A percentile compares a stretch with the other conserved stretches of the same genome.
Conservation (phyloP, 2,113 vertebrate species). For the Amazona vittata region DNA sequence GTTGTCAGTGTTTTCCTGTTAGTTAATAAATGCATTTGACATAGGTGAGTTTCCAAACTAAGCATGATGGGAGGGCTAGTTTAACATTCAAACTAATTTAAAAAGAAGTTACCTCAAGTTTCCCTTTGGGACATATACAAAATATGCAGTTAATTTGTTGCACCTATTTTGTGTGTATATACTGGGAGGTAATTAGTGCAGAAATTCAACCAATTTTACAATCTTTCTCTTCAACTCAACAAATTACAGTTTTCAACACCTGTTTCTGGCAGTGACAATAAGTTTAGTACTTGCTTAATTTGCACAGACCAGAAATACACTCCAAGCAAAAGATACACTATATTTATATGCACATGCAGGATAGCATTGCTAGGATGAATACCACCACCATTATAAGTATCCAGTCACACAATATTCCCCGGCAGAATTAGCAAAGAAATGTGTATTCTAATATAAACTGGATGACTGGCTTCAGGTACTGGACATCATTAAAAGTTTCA, state of each 20-base stretch:
- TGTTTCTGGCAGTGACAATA: not conserved
- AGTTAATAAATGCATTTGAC: slow-evolving; percentile 36
- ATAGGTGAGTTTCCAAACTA: slow-evolving; percentile 28
- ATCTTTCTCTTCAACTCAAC: slow-evolving; percentile 10
- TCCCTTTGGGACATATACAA: slow-evolving; percentile 39
- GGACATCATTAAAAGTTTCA: not conserved
- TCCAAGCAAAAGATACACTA: not conserved
- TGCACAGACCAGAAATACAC: not conserved
- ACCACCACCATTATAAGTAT: not conserved
- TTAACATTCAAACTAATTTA: slow-evolving; percentile 14
- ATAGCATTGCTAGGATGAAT: not conserved
- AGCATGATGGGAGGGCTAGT: slow-evolving; percentile 24
- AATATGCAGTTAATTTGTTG: slow-evolving; percentile 19
- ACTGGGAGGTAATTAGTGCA: not conserved
- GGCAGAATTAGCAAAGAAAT: not conserved
- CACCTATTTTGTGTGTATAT: not conserved
- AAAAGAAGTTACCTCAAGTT: slow-evolving; percentile 36
- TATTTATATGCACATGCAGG: not conserved
- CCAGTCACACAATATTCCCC: not conserved
- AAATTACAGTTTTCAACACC: slow-evolving; percentile 16
- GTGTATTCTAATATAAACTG: not conserved
- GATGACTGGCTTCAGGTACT: not conserved
- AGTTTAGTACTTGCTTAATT: not conserved
- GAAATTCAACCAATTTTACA: slow-evolving; percentile 30
- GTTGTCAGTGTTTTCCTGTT: slow-evolving; percentile 40